Evolutionary conservation across 2,888 invertebrate species (phyloP).

Genomic region (Drosophila greeni): DNA sequence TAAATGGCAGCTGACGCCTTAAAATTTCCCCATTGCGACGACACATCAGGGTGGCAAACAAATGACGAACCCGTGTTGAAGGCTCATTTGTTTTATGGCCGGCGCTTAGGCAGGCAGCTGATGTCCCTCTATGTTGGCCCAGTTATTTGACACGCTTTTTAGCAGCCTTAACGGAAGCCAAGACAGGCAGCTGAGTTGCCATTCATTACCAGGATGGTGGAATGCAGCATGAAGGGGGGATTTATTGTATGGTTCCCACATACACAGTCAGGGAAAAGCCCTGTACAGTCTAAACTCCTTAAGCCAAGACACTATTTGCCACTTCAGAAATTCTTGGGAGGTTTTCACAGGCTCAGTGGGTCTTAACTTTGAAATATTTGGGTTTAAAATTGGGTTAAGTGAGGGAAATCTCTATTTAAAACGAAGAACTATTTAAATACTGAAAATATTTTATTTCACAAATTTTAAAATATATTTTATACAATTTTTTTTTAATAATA

Average conservation of each 20-base stretch:
- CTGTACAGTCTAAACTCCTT: constrained; percentile 4
- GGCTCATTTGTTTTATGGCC: constrained; percentile 69
- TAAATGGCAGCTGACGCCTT: constrained; percentile 43
- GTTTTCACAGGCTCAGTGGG: not conserved
- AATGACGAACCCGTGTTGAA: constrained; percentile 71
- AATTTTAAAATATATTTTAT: not conserved
- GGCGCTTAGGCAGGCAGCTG: constrained; percentile 62
- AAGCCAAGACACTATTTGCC: not conserved
- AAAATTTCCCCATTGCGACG: constrained; percentile 26
- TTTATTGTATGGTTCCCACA: constrained; percentile 23
- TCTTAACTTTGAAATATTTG: not conserved
- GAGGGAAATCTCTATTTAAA: not conserved
- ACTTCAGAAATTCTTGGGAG: not conserved
- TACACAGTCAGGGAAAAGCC: not conserved
- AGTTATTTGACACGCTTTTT: constrained; percentile 73
- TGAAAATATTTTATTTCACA: too few species aligned
- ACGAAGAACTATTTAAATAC: too few species aligned
- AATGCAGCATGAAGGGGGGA: constrained; percentile 8
- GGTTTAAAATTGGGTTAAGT: not conserved
- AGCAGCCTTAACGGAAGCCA: constrained; percentile 31
- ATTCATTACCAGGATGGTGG: constrained; percentile 56
- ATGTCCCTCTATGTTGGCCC: constrained; percentile 43
- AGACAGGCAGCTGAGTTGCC: constrained; percentile 39
- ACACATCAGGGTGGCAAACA: constrained; percentile 38
- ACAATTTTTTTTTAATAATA: too few species aligned